These are phyloP conservation scores for Polia nebulosa DNA, from an alignment of 2,888 invertebrate genomes.

Conservation along the genomic window DNA sequence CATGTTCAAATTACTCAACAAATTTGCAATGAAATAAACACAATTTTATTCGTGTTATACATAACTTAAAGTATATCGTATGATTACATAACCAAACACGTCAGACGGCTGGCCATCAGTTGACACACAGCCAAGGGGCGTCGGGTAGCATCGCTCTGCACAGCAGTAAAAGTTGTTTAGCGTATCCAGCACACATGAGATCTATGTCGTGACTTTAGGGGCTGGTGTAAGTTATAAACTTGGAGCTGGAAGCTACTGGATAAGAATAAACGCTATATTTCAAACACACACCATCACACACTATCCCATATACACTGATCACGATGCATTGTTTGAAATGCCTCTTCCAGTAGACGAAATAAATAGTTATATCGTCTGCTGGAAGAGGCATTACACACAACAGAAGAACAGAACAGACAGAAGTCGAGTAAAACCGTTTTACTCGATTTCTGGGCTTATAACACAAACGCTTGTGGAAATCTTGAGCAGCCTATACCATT, in stretches of 20 bases:
- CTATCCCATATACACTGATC: too few species aligned
- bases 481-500: neutral
- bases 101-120: conserved; percentile 50
- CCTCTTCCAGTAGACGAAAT: too few species aligned
- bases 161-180: conserved; percentile 75
- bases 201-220: conserved; percentile 67
- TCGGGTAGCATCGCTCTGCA: conserved; percentile 59
- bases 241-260: neutral
- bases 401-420: too few species aligned
- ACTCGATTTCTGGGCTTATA: too few species aligned
- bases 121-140: conserved; percentile 60
- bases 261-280: neutral
- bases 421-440: too few species aligned
- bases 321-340: too few species aligned
- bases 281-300: neutral
- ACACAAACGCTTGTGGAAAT: neutral
- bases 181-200: conserved; percentile 63
- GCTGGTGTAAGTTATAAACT: conserved; percentile 46
- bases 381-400: too few species aligned
- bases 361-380: too few species aligned
- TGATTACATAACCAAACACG: conserved; percentile 45
- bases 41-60: conserved; percentile 8
- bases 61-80: conserved; percentile 29
- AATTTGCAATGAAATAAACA: neutral
- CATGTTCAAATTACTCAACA: neutral